Evolutionary conservation across 2,113 vertebrate species (phyloP).

Genomic region (Marcusenius ussheri): DNA sequence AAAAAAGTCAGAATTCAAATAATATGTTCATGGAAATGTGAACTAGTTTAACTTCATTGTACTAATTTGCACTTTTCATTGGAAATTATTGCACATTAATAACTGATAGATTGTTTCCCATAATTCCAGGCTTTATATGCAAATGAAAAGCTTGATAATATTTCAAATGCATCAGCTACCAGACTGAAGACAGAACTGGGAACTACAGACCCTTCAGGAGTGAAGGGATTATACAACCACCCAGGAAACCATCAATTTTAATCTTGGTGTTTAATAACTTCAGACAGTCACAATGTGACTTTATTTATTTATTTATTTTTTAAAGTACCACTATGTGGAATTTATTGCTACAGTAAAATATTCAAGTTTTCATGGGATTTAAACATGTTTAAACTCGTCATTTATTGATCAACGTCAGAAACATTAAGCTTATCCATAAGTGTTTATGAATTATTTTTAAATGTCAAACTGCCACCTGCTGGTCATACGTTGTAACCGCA

Average conservation of each 20-base stretch:
- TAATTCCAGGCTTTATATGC: neutral
- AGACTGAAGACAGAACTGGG: neutral
- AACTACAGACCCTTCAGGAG: neutral
- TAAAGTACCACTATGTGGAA: neutral
- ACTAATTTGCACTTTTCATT: neutral
- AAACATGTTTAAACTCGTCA: neutral
- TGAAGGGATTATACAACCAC: neutral
- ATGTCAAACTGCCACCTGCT: constrained; percentile 17
- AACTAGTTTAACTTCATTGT: neutral
- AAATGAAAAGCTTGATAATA: neutral
- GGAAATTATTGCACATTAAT: neutral
- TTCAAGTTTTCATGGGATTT: neutral
- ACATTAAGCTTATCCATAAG: neutral
- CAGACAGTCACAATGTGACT: neutral
- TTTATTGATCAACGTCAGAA: neutral
- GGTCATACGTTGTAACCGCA: neutral
- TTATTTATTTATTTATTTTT: too few species aligned
- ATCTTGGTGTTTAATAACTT: neutral
- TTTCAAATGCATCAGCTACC: neutral
- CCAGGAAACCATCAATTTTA: neutral
- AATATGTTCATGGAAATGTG: neutral
- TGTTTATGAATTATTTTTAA: neutral
- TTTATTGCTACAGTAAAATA: neutral
- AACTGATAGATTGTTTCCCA: neutral
- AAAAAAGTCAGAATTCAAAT: too few species aligned